Base-by-base conservation (phyloP, 1,140 invertebrate species). In the Bombus difficillimus region DNA sequence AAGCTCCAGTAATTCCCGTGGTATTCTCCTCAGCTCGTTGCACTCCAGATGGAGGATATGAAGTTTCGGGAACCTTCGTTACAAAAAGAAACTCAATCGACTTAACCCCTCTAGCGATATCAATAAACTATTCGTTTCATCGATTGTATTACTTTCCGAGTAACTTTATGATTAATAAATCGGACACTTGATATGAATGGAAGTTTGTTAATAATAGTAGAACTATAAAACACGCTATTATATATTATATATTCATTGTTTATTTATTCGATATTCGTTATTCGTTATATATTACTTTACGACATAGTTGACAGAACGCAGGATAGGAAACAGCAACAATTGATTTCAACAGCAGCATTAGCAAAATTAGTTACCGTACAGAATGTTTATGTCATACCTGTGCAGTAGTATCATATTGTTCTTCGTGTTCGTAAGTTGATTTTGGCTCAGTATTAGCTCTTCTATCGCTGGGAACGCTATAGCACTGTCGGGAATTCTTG, bases 1-100 rank as follows among this genome's bases (percentile, higher is more conserved):
- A 41, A 97, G 93, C 71, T 95, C 93, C 88, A 97, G 94, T 59
- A 97, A 93, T 87, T 96, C 96, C 22, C 92, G 92, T 0, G 97
- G 97, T 81, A 97, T 93, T 10, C 93, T 91, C 59, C 94, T 93
- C 53, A 97, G 95, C 71, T 95, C 94, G 89, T 97, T 97, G 53
- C 95, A 94, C 39, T 96, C 94, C 90, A 97, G 93, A 81, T 96
- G 96, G 62, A 97, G 92, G 41, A 96, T 94, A 73, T 96, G 94
- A 34, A 97, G 94, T 37, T 95, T 94, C 37, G 96, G 96, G 15
- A 96, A 96, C 83, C 94, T 95, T 78, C 74, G 75, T 73, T 41
- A 18, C n/a, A 66, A n/a, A 59, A 37, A n/a, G n/a, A 81, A 41
- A n/a, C n/a, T 66, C 39, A n/a, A 74, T 59, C 13, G 41, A 71